These are phyloP conservation scores for Agrenia bidenticulata DNA, from an alignment of 2,888 invertebrate genomes.

Conservation along the genomic window DNA sequence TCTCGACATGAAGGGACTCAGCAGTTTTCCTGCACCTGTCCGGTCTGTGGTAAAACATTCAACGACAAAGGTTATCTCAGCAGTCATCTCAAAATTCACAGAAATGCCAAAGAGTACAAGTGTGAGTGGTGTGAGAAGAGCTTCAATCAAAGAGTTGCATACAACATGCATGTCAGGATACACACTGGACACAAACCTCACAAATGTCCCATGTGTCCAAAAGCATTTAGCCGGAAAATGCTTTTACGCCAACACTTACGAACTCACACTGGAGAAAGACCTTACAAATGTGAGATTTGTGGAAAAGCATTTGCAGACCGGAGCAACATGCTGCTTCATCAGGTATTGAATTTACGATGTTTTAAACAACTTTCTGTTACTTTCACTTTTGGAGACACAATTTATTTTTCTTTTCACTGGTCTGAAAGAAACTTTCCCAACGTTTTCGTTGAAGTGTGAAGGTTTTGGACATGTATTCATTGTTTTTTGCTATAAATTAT, in stretches of 20 bases:
- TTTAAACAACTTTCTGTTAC: not conserved
- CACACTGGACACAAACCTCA: constrained; percentile 50
- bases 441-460: no score
- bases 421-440: no score
- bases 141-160: constrained; percentile 82
- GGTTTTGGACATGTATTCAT: no score
- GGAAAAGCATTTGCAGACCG: constrained; percentile 61
- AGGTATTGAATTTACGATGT: constrained; percentile 32
- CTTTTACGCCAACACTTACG: constrained; percentile 77
- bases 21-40: constrained; percentile 72
- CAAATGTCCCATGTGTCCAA: constrained; percentile 25
- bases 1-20: constrained; percentile 79
- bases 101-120: constrained; percentile 61
- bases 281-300: constrained; percentile 46
- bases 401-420: no score
- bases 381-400: constrained; percentile 15
- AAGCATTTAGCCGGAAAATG: constrained; percentile 70
- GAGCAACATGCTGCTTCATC: constrained; percentile 79
- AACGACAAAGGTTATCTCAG: constrained; percentile 74
- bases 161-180: constrained; percentile 74
- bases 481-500: no score
- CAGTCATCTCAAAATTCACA: constrained; percentile 83
- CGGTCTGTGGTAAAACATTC: constrained; percentile 78
- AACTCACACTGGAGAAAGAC: constrained; percentile 65
- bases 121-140: constrained; percentile 76